These are phyloP conservation scores for Sebastes matsubarae DNA, from an alignment of 2,797 vertebrate genomes.

Conservation along the genomic window DNA sequence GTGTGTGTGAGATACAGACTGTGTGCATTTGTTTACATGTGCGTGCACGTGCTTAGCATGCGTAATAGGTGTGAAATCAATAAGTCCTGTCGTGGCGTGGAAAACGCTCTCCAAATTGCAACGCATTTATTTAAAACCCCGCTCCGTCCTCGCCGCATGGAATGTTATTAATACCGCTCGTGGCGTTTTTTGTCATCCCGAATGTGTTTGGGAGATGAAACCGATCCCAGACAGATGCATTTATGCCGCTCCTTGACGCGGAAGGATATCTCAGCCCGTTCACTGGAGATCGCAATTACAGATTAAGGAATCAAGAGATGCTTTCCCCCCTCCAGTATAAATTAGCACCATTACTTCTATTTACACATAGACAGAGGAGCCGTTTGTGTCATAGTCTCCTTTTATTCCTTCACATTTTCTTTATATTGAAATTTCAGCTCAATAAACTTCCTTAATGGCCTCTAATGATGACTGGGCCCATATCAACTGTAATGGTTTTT, in stretches of 20 bases:
- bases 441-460: constrained; percentile 46
- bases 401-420: constrained; percentile 31
- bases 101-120: constrained; percentile 65
- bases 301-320: constrained; percentile 71
- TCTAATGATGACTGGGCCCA: constrained; percentile 49
- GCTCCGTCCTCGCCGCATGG: constrained; percentile 44
- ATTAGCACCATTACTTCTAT: constrained; percentile 56
- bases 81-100: constrained; percentile 70
- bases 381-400: constrained; percentile 22
- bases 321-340: constrained; percentile 33
- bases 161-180: constrained; percentile 70
- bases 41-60: constrained; percentile 67
- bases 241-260: constrained; percentile 60
- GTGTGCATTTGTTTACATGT: constrained; percentile 72
- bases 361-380: constrained; percentile 30
- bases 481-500: constrained; percentile 59
- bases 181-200: constrained; percentile 59
- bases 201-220: constrained; percentile 70
- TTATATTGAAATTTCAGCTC: constrained; percentile 50
- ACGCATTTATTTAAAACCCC: constrained; percentile 68
- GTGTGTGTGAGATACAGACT: constrained; percentile 4
- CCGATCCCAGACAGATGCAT: constrained; percentile 71
- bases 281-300: constrained; percentile 73
- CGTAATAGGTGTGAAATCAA: constrained; percentile 79
- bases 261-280: constrained; percentile 67